Evolutionary conservation across 2,888 invertebrate species (phyloP).

Genomic region (Malthinus seriepunctatus): DNA sequence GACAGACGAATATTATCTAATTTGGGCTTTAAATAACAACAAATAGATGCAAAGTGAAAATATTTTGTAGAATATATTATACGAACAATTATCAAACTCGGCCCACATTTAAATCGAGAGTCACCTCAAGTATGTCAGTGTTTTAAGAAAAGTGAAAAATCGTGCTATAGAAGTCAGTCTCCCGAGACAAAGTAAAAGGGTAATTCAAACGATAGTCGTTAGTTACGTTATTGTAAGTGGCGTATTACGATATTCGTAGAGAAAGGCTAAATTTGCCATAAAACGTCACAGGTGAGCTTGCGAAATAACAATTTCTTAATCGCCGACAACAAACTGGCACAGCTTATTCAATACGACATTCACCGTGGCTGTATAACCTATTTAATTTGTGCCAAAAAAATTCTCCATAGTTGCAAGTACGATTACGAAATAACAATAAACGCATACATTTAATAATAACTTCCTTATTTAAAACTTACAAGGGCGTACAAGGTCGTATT

Average conservation of each 20-base stretch:
- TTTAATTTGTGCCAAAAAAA: conserved; percentile 7
- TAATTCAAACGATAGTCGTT: conserved; percentile 15
- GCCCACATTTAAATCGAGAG: conserved; percentile 3
- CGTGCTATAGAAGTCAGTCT: neutral
- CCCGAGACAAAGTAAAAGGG: conserved; percentile 22
- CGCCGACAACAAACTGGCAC: neutral
- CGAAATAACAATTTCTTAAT: conserved; percentile 25
- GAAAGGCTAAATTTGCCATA: conserved; percentile 17
- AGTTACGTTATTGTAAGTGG: conserved; percentile 23
- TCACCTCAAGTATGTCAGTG: neutral
- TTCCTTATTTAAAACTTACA: no score
- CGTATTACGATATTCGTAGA: conserved; percentile 24
- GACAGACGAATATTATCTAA: no score
- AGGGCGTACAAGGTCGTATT: no score
- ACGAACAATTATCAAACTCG: neutral
- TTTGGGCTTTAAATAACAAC: no score
- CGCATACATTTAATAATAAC: no score
- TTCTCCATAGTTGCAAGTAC: no score
- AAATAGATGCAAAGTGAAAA: no score
- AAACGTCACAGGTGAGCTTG: conserved; percentile 26
- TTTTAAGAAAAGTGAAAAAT: conserved; percentile 20
- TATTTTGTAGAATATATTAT: no score
- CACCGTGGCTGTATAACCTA: conserved; percentile 2
- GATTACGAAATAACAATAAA: no score
- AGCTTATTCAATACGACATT: neutral